A percentile compares a stretch with the other conserved stretches of the same genome.
Evolutionary conservation across 2,113 vertebrate species (phyloP).

Genomic region (Hippocampus zosterae): DNA sequence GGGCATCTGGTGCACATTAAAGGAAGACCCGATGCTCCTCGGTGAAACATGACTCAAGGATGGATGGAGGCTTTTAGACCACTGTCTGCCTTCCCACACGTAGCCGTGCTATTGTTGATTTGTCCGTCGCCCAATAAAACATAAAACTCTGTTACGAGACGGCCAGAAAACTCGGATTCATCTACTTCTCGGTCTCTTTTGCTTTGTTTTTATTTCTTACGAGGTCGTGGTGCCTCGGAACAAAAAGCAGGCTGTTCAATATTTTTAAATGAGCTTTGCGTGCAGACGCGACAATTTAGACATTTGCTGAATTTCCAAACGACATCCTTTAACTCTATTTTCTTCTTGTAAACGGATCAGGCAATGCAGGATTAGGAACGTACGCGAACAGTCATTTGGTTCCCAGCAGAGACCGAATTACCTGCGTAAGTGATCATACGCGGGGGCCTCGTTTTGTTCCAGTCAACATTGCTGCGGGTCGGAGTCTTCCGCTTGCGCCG

Average conservation of each 20-base stretch:
- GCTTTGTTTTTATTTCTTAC: constrained; percentile 3
- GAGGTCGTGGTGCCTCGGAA: constrained; percentile 6
- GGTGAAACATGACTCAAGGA: constrained; percentile 69
- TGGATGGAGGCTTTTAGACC: constrained; percentile 61
- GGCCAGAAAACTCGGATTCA: constrained; percentile 23
- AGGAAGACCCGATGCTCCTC: constrained; percentile 55
- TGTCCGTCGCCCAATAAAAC: constrained; percentile 72
- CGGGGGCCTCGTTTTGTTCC: constrained; percentile 44
- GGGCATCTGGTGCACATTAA: constrained; percentile 74
- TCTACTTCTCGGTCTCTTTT: constrained; percentile 10
- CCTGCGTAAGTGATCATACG: constrained; percentile 22
- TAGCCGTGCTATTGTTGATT: constrained; percentile 67
- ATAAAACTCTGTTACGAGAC: constrained; percentile 47
- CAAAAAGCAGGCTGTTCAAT: not conserved
- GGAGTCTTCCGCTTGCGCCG: constrained; percentile 45
- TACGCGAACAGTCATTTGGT: constrained; percentile 41
- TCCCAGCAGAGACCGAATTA: constrained; percentile 38
- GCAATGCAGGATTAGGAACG: constrained; percentile 1
- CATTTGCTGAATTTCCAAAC: too few relatives aligned
- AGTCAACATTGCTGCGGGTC: constrained; percentile 32
- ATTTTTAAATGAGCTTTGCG: constrained; percentile 27
- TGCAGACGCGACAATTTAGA: constrained; percentile 3
- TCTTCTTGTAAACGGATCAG: constrained; percentile 10
- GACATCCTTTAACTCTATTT: too few relatives aligned
- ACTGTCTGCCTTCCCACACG: constrained; percentile 62